Evolutionary conservation across 2,888 invertebrate genomes (phyloP).

Genomic region (Dryomyza anilis): DNA sequence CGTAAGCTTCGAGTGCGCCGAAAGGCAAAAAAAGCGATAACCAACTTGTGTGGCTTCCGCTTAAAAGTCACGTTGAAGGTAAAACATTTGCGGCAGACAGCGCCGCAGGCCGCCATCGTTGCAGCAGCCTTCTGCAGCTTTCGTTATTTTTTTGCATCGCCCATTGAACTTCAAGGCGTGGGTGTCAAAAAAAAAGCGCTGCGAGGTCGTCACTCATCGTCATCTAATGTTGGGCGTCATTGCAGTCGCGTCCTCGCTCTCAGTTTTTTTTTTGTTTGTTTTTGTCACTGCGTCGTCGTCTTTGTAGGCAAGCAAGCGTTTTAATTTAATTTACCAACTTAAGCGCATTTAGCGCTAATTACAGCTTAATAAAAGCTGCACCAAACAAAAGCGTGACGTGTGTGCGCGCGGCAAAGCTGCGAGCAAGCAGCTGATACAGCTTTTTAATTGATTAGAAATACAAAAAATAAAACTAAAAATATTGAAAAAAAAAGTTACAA

Average conservation of each 20-base stretch:
- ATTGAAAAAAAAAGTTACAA: not conserved
- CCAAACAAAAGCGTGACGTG: not conserved
- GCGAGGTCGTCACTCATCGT: too few relatives aligned
- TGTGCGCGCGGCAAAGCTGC: not conserved
- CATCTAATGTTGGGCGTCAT: too few relatives aligned
- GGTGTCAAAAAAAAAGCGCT: too few relatives aligned
- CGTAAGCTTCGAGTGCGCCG: conserved; percentile 1
- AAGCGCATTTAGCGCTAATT: conserved; percentile 28
- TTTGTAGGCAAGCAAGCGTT: not conserved
- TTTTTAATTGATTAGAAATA: conserved; percentile 18
- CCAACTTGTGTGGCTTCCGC: conserved; percentile 23
- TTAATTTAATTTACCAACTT: conserved; percentile 34
- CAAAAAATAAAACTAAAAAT: conserved; percentile 9
- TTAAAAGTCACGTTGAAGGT: conserved; percentile 18
- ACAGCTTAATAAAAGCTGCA: conserved; percentile 10
- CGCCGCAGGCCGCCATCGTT: not conserved
- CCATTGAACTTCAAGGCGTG: conserved; percentile 1
- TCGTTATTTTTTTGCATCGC: too few relatives aligned
- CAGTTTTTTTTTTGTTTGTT: not conserved
- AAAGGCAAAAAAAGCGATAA: not conserved
- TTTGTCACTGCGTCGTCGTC: conserved; percentile 13
- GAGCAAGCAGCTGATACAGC: conserved; percentile 8
- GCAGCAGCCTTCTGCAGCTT: conserved; percentile 5
- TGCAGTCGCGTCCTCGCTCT: not conserved
- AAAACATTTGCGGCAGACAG: not conserved